Conservation (phyloP, 1,140 invertebrate genomes). For the Halesus radiatus region DNA sequence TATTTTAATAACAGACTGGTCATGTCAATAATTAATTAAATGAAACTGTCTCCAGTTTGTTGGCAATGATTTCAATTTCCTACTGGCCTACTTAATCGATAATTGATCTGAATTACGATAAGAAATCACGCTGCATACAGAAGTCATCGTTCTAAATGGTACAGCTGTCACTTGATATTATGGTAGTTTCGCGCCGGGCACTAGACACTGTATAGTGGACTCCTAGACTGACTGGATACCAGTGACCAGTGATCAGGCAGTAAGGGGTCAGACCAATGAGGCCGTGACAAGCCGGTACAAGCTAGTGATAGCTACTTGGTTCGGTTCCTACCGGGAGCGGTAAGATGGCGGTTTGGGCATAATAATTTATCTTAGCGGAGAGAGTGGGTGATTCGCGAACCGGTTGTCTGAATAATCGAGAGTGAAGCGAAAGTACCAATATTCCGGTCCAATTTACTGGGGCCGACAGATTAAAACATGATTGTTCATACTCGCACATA, state of each 20-base stretch:
- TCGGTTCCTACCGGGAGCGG: background rate
- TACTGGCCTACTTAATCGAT: no score
- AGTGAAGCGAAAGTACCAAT: conserved; percentile 40
- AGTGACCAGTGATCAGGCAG: no score
- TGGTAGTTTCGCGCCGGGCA: no score
- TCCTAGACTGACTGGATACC: no score
- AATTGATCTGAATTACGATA: background rate
- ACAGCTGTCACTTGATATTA: no score
- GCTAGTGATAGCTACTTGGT: no score
- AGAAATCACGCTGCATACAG: background rate
- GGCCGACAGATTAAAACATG: background rate
- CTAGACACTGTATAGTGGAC: no score
- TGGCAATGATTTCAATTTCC: no score
- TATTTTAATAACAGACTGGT: no score
- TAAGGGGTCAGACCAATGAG: no score
- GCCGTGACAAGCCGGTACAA: no score
- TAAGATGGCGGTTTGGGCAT: conserved; percentile 20
- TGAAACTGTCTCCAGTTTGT: background rate
- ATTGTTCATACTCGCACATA: conserved; percentile 8
- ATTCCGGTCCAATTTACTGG: conserved; percentile 17
- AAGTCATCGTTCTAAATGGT: background rate
- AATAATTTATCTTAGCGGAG: conserved; percentile 11
- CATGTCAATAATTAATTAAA: no score
- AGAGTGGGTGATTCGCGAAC: conserved; percentile 35
- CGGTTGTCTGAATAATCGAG: conserved; percentile 36